Conservation (phyloP, 1,140 invertebrate genomes). For the Parasteatoda tepidariorum region DNA sequence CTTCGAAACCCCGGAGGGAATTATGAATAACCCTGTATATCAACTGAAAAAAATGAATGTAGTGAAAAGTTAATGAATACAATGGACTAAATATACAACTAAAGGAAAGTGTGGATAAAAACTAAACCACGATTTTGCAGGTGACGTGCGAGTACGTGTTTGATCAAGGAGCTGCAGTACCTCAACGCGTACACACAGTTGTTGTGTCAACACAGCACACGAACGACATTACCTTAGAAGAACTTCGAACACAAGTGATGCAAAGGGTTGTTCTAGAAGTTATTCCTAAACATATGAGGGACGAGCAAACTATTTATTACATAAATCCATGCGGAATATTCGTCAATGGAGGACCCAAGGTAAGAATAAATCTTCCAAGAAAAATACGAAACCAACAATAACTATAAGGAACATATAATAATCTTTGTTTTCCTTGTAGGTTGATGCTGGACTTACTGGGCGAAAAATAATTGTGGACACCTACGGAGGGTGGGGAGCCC, state of each 20-base stretch:
- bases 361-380: constrained; percentile 40
- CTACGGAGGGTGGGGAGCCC: constrained; percentile 79
- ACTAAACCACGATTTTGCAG: constrained; percentile 12
- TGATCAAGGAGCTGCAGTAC: constrained; percentile 68
- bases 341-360: constrained; percentile 94
- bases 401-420: background rate
- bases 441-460: constrained; percentile 79
- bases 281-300: constrained; percentile 71
- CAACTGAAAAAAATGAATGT: too few relatives aligned
- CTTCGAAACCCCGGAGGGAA: too few relatives aligned
- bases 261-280: constrained; percentile 71
- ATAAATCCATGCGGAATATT: constrained; percentile 97
- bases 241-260: constrained; percentile 70
- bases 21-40: too few relatives aligned
- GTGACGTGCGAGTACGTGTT: constrained; percentile 63
- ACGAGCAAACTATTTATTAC: constrained; percentile 75
- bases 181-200: constrained; percentile 72
- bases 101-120: background rate
- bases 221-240: constrained; percentile 70
- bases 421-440: constrained; percentile 62
- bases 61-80: too few relatives aligned
- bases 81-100: too few relatives aligned
- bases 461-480: constrained; percentile 83
- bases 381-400: background rate
- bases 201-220: constrained; percentile 73